A percentile compares a stretch with the other conserved stretches of the same genome.
Conservation (phyloP, 2,888 invertebrate species). For the Fabriciana adippe region DNA sequence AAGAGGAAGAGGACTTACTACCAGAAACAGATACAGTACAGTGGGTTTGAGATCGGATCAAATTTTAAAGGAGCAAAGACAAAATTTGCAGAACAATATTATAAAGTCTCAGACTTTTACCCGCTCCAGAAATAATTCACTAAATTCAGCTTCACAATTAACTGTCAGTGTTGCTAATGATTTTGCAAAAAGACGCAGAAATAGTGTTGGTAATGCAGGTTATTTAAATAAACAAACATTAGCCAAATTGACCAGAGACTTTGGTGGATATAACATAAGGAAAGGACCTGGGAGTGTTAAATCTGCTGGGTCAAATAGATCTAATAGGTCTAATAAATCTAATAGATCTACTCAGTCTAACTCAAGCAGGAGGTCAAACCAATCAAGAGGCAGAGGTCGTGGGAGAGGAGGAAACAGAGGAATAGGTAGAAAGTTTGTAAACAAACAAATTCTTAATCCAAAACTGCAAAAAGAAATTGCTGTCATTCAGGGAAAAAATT, state of each 20-base stretch:
- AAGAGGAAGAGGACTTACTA: slow-evolving; percentile 66
- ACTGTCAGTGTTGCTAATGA: slow-evolving; percentile 77
- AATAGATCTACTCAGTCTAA: slow-evolving; percentile 46
- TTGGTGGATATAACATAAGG: slow-evolving; percentile 61
- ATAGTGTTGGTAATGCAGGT: slow-evolving; percentile 67
- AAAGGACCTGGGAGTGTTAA: slow-evolving; percentile 72
- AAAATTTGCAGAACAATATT: slow-evolving; percentile 61
- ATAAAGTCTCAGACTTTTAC: slow-evolving; percentile 76
- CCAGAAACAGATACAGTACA: slow-evolving; percentile 66
- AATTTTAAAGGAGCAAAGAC: slow-evolving; percentile 66
- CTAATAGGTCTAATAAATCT: slow-evolving; percentile 52
- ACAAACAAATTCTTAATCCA: slow-evolving; percentile 68
- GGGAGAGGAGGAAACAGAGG: slow-evolving; percentile 65
- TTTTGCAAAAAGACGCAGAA: slow-evolving; percentile 66
- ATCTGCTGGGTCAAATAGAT: slow-evolving; percentile 70
- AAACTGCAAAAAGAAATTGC: slow-evolving; percentile 76
- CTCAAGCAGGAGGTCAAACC: slow-evolving; percentile 56
- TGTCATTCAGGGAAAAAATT: slow-evolving; percentile 68
- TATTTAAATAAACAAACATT: slow-evolving; percentile 70
- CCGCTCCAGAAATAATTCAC: slow-evolving; percentile 71
- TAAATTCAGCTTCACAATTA: slow-evolving; percentile 64
- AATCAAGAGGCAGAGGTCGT: slow-evolving; percentile 56
- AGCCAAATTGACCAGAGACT: slow-evolving; percentile 67
- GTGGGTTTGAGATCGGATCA: slow-evolving; percentile 76
- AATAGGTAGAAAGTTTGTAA: slow-evolving; percentile 65